Percentiles rank a stretch among this genome's conserved stretches.
Conservation (phyloP, 2,888 invertebrate genomes). For the Archips crataeganus region DNA sequence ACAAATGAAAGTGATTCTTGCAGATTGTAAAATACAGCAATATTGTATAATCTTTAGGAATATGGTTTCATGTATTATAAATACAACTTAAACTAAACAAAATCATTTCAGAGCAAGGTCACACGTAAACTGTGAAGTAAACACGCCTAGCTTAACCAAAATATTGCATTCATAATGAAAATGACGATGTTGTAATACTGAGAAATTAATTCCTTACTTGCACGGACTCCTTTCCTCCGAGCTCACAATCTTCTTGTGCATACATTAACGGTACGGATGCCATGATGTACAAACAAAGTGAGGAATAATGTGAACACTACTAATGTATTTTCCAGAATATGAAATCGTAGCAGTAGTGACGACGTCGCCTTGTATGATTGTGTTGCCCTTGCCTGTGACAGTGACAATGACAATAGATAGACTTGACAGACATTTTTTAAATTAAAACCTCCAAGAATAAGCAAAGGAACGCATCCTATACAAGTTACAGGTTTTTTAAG, state of each 20-base stretch:
- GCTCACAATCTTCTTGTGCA: conserved; percentile 88
- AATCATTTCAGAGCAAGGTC: background rate
- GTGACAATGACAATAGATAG: background rate
- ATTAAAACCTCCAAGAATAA: too few relatives aligned
- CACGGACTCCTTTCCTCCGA: conserved; percentile 87
- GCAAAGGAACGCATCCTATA: too few relatives aligned
- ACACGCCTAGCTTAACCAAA: background rate
- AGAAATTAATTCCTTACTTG: conserved; percentile 62
- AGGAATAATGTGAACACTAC: background rate
- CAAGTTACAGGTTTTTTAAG: too few relatives aligned
- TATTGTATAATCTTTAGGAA: background rate
- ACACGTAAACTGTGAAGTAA: background rate
- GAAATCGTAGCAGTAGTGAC: background rate
- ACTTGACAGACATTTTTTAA: too few relatives aligned
- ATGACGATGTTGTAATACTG: conserved; percentile 29
- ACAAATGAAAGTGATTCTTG: background rate
- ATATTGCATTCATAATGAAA: conserved; percentile 5
- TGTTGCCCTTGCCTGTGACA: background rate
- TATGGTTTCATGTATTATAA: background rate
- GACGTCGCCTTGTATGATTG: background rate
- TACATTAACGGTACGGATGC: conserved; percentile 87
- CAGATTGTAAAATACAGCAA: background rate
- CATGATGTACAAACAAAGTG: conserved; percentile 55
- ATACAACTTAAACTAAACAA: background rate
- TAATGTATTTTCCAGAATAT: background rate